A percentile compares a stretch with the other conserved stretches of the same genome.
phyloP scores from a whole-genome alignment of 1,140 invertebrate species.

The Bactericera cockerelli region DNA sequence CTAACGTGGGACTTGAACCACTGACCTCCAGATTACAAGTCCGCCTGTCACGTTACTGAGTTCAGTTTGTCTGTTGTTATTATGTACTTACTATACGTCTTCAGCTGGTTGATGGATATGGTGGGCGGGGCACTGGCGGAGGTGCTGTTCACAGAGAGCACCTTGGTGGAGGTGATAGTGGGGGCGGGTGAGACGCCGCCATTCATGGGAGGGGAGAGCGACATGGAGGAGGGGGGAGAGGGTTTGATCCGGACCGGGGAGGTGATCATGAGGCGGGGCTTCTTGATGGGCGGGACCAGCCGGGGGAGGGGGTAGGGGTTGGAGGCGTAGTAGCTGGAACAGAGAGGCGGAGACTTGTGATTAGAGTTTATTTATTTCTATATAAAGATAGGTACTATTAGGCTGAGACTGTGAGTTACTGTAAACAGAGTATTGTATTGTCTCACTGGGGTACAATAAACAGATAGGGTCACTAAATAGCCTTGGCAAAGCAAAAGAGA shows the following conservation, averaged over 20 bases:
- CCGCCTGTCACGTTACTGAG: too few relatives aligned
- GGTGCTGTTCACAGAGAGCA: background rate
- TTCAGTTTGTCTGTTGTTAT: too few relatives aligned
- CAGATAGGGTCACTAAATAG: too few relatives aligned
- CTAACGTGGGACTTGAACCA: too few relatives aligned
- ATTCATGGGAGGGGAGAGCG: constrained; percentile 15
- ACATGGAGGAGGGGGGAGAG: constrained; percentile 16
- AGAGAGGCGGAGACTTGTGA: too few relatives aligned
- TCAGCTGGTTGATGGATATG: constrained; percentile 13
- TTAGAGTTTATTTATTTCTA: too few relatives aligned
- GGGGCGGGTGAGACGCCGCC: background rate
- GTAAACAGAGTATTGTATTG: too few relatives aligned
- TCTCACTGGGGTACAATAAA: too few relatives aligned
- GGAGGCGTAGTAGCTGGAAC: constrained; percentile 31
- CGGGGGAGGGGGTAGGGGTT: constrained; percentile 26
- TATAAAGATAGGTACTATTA: too few relatives aligned
- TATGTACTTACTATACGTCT: constrained; percentile 17
- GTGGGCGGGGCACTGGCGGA: background rate
- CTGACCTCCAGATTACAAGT: too few relatives aligned
- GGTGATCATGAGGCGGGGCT: constrained; percentile 28
- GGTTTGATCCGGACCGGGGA: constrained; percentile 23
- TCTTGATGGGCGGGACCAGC: constrained; percentile 30
- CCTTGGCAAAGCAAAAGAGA: background rate
- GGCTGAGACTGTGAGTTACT: too few relatives aligned
- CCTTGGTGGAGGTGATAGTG: background rate